Percentiles rank a stretch among this genome's conserved stretches.
Conservation (phyloP, 2,888 invertebrate species). For the Tridacna crocea region DNA sequence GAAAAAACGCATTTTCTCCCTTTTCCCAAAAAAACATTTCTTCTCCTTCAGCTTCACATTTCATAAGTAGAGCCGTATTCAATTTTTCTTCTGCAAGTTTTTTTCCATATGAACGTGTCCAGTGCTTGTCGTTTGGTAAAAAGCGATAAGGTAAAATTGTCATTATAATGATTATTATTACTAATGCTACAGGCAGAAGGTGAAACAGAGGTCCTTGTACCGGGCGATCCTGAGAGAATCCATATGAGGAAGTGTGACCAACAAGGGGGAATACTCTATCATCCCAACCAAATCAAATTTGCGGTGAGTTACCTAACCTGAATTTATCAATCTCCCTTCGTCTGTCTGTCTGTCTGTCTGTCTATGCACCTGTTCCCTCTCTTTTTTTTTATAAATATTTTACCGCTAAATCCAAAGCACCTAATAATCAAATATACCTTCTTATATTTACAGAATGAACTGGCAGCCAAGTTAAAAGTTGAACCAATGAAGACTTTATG, state of each 20-base stretch:
- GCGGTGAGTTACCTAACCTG: conserved; percentile 84
- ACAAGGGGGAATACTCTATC: conserved; percentile 91
- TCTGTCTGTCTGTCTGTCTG: not conserved
- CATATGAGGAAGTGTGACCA: conserved; percentile 89
- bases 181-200: conserved; percentile 42
- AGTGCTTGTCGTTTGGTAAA: too few species aligned
- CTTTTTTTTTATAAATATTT: too few species aligned
- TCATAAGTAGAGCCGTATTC: too few species aligned
- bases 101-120: too few species aligned
- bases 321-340: not conserved
- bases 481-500: conserved; percentile 63
- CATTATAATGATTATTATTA: too few species aligned
- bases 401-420: too few species aligned
- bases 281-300: conserved; percentile 90
- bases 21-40: too few species aligned
- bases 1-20: too few species aligned
- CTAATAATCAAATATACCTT: too few species aligned
- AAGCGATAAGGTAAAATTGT: too few species aligned
- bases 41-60: too few species aligned
- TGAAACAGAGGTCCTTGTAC: conserved; percentile 89
- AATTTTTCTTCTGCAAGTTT: too few species aligned
- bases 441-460: conserved; percentile 60
- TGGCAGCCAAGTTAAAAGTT: conserved; percentile 58
- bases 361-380: not conserved
- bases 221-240: conserved; percentile 93